Evolutionary conservation across 2,113 vertebrate genomes (phyloP).

Genomic region (Harpagus bidentatus): DNA sequence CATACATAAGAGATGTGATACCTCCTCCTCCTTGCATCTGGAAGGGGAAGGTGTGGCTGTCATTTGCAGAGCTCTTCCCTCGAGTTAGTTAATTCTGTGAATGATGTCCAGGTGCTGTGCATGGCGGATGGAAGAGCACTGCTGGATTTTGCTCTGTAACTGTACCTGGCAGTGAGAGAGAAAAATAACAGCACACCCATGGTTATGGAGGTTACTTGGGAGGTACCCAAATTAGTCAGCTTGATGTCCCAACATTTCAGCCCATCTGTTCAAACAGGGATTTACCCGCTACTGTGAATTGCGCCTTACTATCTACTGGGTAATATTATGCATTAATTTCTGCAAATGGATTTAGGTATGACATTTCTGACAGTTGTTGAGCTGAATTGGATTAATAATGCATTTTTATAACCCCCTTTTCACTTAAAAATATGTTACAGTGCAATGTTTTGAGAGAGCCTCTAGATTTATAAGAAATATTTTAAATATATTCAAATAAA

Average conservation of each 20-base stretch:
- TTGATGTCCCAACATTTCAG: constrained; percentile 48
- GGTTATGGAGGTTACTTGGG: constrained; percentile 52
- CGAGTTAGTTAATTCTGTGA: background rate
- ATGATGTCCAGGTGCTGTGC: background rate
- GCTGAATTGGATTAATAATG: constrained; percentile 53
- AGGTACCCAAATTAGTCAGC: constrained; percentile 54
- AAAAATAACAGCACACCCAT: constrained; percentile 9
- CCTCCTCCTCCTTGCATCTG: fast-evolving
- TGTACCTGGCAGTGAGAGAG: background rate
- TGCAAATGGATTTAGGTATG: constrained; percentile 51
- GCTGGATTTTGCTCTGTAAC: background rate
- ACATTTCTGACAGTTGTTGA: constrained; percentile 59
- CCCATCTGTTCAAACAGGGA: constrained; percentile 62
- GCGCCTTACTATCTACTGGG: constrained; percentile 3
- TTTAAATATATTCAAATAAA: background rate
- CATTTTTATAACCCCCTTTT: constrained; percentile 45
- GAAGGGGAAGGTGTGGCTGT: background rate
- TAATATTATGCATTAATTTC: constrained; percentile 53
- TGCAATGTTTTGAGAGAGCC: background rate
- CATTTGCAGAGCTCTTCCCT: background rate
- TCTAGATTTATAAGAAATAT: background rate
- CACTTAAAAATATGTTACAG: constrained; percentile 16
- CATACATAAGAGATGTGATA: background rate
- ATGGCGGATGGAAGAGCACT: background rate
- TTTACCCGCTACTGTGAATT: constrained; percentile 25